Base-by-base conservation (phyloP, 2,113 vertebrate genomes). In the Arvicanthis niloticus region DNA sequence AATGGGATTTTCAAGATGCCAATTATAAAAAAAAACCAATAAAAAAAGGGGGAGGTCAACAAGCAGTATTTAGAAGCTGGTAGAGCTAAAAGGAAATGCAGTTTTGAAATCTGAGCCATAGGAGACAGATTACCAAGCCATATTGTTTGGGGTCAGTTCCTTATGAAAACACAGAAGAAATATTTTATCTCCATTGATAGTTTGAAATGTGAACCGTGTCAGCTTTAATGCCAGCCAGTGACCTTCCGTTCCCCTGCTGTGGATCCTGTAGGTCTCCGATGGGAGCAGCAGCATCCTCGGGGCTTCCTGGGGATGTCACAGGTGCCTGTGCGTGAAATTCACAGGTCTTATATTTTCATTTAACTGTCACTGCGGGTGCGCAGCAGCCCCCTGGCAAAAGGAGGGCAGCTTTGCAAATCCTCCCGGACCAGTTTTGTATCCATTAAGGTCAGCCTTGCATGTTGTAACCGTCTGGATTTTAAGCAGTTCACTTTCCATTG, bases 1-100 rank as follows among this genome's bases (percentile, higher is more conserved):
- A 97, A 97, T 94, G 68, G 72, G 65, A 95, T 97, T 98, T 97
- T 91, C 88, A 80, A 88, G 42, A 91, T 91, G 86, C 45, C 67
- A 97, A 22, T 97, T 93, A 91, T n/a, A 96, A 96, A 94, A 94
- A 97, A 94, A 62, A 93, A 93, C 17, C 37, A 73, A 21, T 94
- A 94, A 89, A 68, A 72, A 21, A 94, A 94, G 88, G 93, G 22
- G 88, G 88, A 93, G 94, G 65, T 75, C 89, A 96, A 53, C 31
- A 70, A 85, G 82, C 78, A 96, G 51, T 77, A 92, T 53, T 90
- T 94, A 91, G 75, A 96, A 95, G 80, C 93, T 81, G 6, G 82
- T 96, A 91, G 88, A 72, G 80, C 37, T 53, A 72, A 11, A 21
- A 2, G 7, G 9, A 88, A 81, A 42, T 31, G 5, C 58, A 62